Evolutionary conservation across 2,113 vertebrate species (phyloP).

Genomic region (Urocitellus parryii): DNA sequence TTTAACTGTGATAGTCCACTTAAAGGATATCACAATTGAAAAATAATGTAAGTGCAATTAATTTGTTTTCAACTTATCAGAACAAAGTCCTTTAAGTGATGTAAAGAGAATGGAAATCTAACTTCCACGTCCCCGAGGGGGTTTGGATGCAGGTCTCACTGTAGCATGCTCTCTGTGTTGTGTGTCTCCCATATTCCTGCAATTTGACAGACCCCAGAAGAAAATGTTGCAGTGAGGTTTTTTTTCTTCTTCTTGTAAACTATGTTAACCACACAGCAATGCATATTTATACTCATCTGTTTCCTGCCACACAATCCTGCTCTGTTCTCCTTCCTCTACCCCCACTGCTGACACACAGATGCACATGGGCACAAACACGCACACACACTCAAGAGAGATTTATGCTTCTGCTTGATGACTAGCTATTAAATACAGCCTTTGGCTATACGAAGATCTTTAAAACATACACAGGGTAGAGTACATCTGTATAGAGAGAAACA

Average conservation of each 20-base stretch:
- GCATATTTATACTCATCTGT: slow-evolving; percentile 67
- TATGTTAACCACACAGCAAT: slow-evolving; percentile 52
- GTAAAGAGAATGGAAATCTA: not conserved
- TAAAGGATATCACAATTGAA: not conserved
- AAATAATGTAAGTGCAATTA: not conserved
- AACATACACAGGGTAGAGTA: slow-evolving; percentile 32
- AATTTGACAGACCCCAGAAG: not conserved
- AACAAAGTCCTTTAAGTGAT: not conserved
- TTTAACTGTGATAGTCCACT: not conserved
- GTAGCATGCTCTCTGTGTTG: not conserved
- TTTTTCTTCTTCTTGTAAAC: slow-evolving; percentile 62
- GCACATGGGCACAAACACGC: not conserved
- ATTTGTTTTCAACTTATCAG: not conserved
- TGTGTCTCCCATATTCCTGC: not conserved
- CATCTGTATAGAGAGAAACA: slow-evolving; percentile 34
- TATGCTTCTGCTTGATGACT: slow-evolving; percentile 58
- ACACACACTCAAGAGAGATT: slow-evolving; percentile 53
- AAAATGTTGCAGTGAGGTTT: slow-evolving; percentile 41
- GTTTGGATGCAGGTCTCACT: not conserved
- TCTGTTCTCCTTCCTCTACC: slow-evolving; percentile 58
- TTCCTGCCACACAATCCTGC: slow-evolving; percentile 68
- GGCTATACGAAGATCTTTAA: slow-evolving; percentile 43
- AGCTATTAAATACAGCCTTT: slow-evolving; percentile 62
- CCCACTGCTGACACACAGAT: not conserved
- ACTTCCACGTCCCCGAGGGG: not conserved